Evolutionary conservation across 2,113 vertebrate species (phyloP).

Genomic region (Melanostigma gelatinosum): DNA sequence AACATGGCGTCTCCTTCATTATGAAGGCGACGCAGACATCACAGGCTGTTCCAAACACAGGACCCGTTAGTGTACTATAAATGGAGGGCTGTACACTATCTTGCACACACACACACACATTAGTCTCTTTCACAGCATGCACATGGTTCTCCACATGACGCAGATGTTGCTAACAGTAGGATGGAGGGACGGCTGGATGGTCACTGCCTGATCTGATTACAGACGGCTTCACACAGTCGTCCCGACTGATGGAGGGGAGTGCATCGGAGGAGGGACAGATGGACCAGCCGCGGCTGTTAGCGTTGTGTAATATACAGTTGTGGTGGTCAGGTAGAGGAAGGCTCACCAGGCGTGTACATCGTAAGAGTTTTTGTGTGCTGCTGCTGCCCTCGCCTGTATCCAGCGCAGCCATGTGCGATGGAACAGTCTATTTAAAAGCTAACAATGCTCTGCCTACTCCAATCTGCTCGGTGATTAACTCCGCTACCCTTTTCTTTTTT

Average conservation of each 20-base stretch:
- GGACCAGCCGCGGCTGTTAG: constrained; percentile 56
- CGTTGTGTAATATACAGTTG: constrained; percentile 69
- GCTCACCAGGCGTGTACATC: background rate
- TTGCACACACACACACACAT: constrained; percentile 24
- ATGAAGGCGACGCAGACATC: constrained; percentile 14
- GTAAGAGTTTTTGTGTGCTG: background rate
- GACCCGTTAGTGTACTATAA: constrained; percentile 38
- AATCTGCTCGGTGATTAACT: background rate
- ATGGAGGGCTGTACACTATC: constrained; percentile 16
- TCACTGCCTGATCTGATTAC: constrained; percentile 77
- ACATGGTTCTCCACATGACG: constrained; percentile 69
- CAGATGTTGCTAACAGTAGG: constrained; percentile 67
- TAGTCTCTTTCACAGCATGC: constrained; percentile 61
- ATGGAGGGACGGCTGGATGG: constrained; percentile 61
- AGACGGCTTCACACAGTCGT: constrained; percentile 57
- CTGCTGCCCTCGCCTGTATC: background rate
- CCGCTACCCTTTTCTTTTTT: background rate
- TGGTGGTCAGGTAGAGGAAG: constrained; percentile 35
- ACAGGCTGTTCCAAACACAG: constrained; percentile 1
- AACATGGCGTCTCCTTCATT: background rate
- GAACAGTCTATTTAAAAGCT: background rate
- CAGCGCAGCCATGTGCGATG: background rate
- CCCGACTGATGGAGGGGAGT: constrained; percentile 45
- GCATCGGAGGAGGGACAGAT: constrained; percentile 63
- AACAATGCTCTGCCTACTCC: background rate